A percentile compares a stretch with the other conserved stretches of the same genome.
Evolutionary conservation across 2,888 invertebrate genomes (phyloP).

Genomic region (Parasteatoda lunata): DNA sequence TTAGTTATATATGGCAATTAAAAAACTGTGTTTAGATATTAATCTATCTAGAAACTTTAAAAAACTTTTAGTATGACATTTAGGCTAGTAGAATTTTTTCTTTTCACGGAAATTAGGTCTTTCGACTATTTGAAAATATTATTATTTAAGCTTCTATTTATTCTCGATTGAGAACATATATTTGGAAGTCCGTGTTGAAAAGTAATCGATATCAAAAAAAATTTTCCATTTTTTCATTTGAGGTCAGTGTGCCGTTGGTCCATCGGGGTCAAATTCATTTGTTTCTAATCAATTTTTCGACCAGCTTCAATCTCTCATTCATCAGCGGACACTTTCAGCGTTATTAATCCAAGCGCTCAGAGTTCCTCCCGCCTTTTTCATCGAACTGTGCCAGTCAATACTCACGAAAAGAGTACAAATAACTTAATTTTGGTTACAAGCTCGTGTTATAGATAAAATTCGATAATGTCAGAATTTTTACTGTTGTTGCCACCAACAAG

Average conservation of each 20-base stretch:
- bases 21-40: too few relatives aligned
- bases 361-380: neutral
- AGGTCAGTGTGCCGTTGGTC: conserved; percentile 46
- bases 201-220: neutral
- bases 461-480: neutral
- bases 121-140: too few relatives aligned
- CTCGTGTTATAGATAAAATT: neutral
- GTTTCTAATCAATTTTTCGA: conserved; percentile 32
- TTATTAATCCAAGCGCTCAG: neutral
- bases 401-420: neutral
- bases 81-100: too few relatives aligned
- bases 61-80: too few relatives aligned
- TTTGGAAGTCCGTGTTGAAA: neutral
- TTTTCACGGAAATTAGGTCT: too few relatives aligned
- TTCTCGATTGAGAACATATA: too few relatives aligned
- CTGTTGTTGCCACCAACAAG: neutral
- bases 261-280: conserved; percentile 45
- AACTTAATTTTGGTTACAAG: neutral
- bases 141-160: too few relatives aligned
- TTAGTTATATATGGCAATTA: too few relatives aligned
- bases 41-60: too few relatives aligned
- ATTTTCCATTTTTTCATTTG: conserved; percentile 29
- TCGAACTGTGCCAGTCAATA: neutral
- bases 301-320: neutral
- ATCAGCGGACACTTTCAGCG: neutral